Evolutionary conservation across 2,888 invertebrate species (phyloP), one percentile per base, ranked within the genome.

Genomic region (Omphaloscelis lunosa): DNA sequence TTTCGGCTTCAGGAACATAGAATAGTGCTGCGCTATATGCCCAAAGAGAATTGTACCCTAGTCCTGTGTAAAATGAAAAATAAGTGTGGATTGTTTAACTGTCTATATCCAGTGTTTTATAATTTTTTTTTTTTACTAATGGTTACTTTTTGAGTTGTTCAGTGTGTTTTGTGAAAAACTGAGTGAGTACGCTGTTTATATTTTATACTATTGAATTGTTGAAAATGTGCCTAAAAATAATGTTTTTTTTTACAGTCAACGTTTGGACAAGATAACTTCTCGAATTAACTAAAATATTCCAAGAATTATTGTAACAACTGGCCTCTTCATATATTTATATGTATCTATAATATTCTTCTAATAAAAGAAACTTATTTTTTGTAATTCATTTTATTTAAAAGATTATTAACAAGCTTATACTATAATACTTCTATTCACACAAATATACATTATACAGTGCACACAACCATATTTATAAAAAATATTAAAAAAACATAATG

Each of bases 241-340:
- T 72, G 7, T n/a, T 29, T 48, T 67, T 83, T 93, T 92, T 91
- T 96, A 90, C 96, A 96, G 96, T 94, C 95, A 78, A 95, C 94
- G 94, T 96, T 95, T 91, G 96, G 96, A 88, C 90, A 96, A 80
- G 96, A 96, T 72, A 96, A 96, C 94, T 96, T 93, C 95, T 79
- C 85, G 82, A 93, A 87, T 70, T 94, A 93, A 79, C 62, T 76
- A 67, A 79, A 76, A 69, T 77, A 70, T 77, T 71, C 45, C 56
- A 65, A 11, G 45, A 73, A 67, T 69, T 65, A 80, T 86, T 86
- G 86, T 86, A 77, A 84, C 66, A 83, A 87, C 82, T 89, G 83
- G 65, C 70, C 71, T 80, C 70, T 83, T 73, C 63, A 48, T 7
- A 56, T 75, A 70, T 66, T 11, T 77, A 48, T 69, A 70, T 75